Percentiles rank a stretch among this genome's conserved stretches.
phyloP scores from a whole-genome alignment of 2,888 invertebrate species.

The Cataglyphis altisquamis region DNA sequence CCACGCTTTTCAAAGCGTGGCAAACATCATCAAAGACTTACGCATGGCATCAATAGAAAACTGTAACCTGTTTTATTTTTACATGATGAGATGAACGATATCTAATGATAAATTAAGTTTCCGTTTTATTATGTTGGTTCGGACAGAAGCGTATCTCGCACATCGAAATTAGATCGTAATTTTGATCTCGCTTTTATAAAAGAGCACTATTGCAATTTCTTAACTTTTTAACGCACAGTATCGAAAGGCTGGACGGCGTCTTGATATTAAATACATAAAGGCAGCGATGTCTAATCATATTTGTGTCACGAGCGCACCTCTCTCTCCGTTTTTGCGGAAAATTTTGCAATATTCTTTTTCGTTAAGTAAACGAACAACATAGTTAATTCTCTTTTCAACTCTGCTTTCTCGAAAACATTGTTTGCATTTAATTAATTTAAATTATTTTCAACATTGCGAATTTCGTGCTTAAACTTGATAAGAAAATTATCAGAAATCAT shows the following conservation, averaged over 20 bases:
- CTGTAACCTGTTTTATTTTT: background rate
- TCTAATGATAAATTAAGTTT: slow-evolving; percentile 11
- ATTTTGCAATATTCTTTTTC: background rate
- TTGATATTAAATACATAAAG: background rate
- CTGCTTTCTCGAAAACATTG: background rate
- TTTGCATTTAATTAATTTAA: background rate
- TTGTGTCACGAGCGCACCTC: background rate
- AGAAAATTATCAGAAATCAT: background rate
- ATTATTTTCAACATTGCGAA: background rate
- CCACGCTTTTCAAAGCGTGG: slow-evolving; percentile 25
- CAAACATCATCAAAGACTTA: background rate
- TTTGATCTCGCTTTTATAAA: background rate
- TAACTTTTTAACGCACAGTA: background rate
- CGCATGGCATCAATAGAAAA: background rate
- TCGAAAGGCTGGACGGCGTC: background rate
- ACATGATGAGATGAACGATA: background rate
- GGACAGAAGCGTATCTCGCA: background rate
- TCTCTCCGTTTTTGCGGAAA: background rate
- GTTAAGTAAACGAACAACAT: background rate
- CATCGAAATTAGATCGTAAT: too few species aligned
- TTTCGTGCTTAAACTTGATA: background rate
- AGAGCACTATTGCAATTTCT: background rate
- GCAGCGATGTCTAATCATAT: background rate
- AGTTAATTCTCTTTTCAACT: background rate
- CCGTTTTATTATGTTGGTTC: background rate